A percentile compares a stretch with the other conserved stretches of the same genome.
phyloP scores from a whole-genome alignment of 1,140 invertebrate species.

The Rhynchophorus ferrugineus region DNA sequence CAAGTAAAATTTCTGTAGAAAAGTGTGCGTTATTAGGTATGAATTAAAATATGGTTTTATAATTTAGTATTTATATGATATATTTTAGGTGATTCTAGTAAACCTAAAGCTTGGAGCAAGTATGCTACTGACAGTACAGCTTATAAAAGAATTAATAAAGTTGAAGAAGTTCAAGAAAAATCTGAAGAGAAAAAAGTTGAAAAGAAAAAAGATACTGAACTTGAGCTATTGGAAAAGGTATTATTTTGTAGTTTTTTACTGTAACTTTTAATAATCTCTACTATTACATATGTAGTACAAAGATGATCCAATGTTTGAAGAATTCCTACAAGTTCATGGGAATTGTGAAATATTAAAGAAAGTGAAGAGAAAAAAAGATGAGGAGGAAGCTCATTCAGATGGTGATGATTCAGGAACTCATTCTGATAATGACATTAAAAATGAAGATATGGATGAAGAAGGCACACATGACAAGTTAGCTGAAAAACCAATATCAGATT shows the following conservation, averaged over 20 bases:
- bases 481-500: conserved; percentile 61
- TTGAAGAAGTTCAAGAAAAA: conserved; percentile 8
- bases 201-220: conserved; percentile 39
- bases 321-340: conserved; percentile 77
- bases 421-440: conserved; percentile 1
- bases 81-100: conserved; percentile 61
- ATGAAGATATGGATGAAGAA: conserved; percentile 22
- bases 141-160: conserved; percentile 48
- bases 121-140: conserved; percentile 64
- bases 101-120: conserved; percentile 88
- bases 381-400: conserved; percentile 32
- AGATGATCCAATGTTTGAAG: conserved; percentile 81
- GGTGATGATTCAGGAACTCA: conserved; percentile 19
- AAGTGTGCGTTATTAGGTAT: conserved; percentile 62
- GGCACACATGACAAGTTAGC: conserved; percentile 46
- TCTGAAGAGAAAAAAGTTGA: conserved; percentile 41
- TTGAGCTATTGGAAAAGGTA: conserved; percentile 59
- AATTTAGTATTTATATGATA: neutral
- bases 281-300: conserved; percentile 56
- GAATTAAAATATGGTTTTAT: neutral
- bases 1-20: conserved; percentile 71
- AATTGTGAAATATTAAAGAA: conserved; percentile 41
- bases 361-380: conserved; percentile 34
- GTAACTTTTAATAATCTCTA: neutral
- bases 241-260: conserved; percentile 10